Evolutionary conservation across 2,113 vertebrate species (phyloP), one percentile per base, ranked within the genome.

Genomic region (Albula goreensis): DNA sequence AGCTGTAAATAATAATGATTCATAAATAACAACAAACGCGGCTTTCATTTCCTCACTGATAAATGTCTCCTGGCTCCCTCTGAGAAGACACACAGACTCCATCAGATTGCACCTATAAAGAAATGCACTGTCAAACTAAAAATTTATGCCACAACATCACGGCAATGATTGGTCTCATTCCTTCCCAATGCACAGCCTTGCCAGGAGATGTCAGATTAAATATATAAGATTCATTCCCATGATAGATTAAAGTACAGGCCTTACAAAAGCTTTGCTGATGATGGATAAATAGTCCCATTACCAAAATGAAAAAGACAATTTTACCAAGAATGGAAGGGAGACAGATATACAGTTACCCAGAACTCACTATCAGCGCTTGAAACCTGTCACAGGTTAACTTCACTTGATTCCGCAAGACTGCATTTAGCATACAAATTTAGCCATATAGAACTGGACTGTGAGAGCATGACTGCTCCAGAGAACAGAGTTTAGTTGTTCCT

Each of bases 1-100:
- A 84, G 63, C 86, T 56, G 83, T 91, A 10, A 74, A 91, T 90
- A 84, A 84, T 84, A 79, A 80, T 4, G 77, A 82, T 77, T 88
- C 78, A 89, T 81, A 52, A 87, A 85, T 49, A 80, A 12, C 57
- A 41, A 19, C 17, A 11, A 48, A 31, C 52, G 52, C 83, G 80
- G 12, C 31, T 1, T 78, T 50, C 52, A 2, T 25, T 87, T 82
- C 70, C 82, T 78, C 56, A 1, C 48, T 78, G 51, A 81, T 4
- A 4, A 11, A 83, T 77, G 25, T 25, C 50, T 56, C n/a, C 3
- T 1, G 51, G 19, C 56, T n/a, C 25, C 53, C 31, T 8, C 22
- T 3, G 17, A 19, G 3, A 31, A 53, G 83, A 56, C 70, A 56
- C 70, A n/a, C 25, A 17, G 51, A n/a, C 77, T n/a, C 17, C 25